phyloP scores from a whole-genome alignment of 2,888 invertebrate species.

The Incurvaria masculella region DNA sequence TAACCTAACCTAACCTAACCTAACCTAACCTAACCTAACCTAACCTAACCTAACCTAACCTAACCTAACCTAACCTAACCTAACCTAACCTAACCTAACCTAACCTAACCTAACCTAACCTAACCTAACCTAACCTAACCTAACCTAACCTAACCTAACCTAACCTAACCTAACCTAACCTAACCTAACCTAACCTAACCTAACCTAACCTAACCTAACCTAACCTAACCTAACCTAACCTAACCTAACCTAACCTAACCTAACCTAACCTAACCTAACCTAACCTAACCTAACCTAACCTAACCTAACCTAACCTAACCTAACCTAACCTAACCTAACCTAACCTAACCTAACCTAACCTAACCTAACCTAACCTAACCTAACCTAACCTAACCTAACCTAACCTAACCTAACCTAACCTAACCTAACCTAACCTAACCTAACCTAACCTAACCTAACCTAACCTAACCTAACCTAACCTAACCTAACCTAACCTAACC shows the following conservation, averaged over 20 bases:
- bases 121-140: slow-evolving; percentile 8
- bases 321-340: no score
- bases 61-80: slow-evolving; percentile 12
- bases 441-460: no score
- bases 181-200: background rate
- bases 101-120: slow-evolving; percentile 5
- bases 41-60: slow-evolving; percentile 12
- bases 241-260: slow-evolving; percentile 5
- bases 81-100: slow-evolving; percentile 9
- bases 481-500: slow-evolving; percentile 4
- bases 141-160: slow-evolving; percentile 12
- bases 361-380: no score
- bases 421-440: no score
- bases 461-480: background rate
- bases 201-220: background rate
- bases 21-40: slow-evolving; percentile 10
- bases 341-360: no score
- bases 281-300: slow-evolving; percentile 3
- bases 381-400: no score
- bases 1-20: slow-evolving; percentile 11
- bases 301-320: no score
- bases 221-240: background rate
- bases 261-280: slow-evolving; percentile 3
- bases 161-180: background rate
- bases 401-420: no score